A percentile compares a stretch with the other conserved stretches of the same genome.
phyloP scores from a whole-genome alignment of 1,140 invertebrate genomes.

The Adelges cooleyi region DNA sequence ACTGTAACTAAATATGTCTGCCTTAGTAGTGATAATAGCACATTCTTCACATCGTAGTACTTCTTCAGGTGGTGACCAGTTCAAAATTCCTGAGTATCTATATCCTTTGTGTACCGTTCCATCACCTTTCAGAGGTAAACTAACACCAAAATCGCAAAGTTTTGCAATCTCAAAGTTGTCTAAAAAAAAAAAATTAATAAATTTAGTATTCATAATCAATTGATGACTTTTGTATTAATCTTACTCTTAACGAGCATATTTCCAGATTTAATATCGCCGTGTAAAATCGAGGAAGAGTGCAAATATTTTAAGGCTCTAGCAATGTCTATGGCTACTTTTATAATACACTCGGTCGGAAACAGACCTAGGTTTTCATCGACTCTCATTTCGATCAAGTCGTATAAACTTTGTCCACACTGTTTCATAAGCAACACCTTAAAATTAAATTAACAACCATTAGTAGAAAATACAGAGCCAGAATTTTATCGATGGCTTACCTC shows the following conservation, averaged over 20 bases:
- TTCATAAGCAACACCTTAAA: conserved; percentile 40
- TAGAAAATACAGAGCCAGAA: no score
- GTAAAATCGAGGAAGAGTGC: conserved; percentile 57
- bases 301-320: conserved; percentile 63
- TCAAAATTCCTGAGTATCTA: conserved; percentile 38
- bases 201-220: no score
- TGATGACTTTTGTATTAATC: no score
- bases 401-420: conserved; percentile 40
- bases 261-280: conserved; percentile 74
- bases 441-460: background rate
- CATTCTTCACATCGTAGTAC: conserved; percentile 42
- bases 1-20: conserved; percentile 70
- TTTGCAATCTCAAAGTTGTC: conserved; percentile 62
- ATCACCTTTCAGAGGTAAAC: conserved; percentile 53
- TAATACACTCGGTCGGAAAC: conserved; percentile 50
- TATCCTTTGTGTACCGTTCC: conserved; percentile 40
- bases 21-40: conserved; percentile 51
- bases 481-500: conserved; percentile 26
- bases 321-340: conserved; percentile 51
- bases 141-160: conserved; percentile 75
- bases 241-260: conserved; percentile 52
- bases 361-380: conserved; percentile 47
- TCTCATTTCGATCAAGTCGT: conserved; percentile 58
- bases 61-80: conserved; percentile 69
- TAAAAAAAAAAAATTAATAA: conserved; percentile 42